These are phyloP conservation scores for Salmo trutta DNA, from an alignment of 2,797 vertebrate species.

Conservation along the genomic window DNA sequence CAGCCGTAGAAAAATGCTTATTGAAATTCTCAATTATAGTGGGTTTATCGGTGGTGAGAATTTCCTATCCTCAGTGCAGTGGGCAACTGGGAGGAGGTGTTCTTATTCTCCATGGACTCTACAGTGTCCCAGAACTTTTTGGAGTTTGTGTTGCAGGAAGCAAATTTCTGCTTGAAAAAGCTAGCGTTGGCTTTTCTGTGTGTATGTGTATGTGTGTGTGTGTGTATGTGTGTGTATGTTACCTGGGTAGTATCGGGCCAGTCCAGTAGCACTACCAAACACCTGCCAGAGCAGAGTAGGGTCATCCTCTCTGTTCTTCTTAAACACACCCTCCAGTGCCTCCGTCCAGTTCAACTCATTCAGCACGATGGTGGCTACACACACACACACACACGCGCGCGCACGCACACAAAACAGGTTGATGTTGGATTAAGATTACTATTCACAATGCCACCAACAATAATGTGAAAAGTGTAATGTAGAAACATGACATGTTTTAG, in stretches of 20 bases:
- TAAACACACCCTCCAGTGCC: slow-evolving; percentile 89
- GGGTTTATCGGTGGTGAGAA: too few relatives aligned
- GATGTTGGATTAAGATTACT: neutral
- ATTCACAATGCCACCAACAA: neutral
- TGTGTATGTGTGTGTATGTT: neutral
- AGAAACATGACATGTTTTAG: neutral
- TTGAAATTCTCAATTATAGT: too few relatives aligned
- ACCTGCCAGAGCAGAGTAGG: slow-evolving; percentile 94
- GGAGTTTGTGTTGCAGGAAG: too few relatives aligned
- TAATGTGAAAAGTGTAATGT: neutral
- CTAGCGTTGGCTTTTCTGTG: too few relatives aligned
- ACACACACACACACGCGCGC: neutral
- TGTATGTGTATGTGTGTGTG: neutral
- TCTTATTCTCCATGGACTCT: too few relatives aligned
- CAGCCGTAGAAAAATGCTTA: too few relatives aligned
- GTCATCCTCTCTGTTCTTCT: slow-evolving; percentile 90
- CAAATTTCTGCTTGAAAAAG: too few relatives aligned
- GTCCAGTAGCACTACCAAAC: slow-evolving; percentile 94
- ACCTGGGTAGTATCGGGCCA: slow-evolving; percentile 92
- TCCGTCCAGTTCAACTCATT: slow-evolving; percentile 97
- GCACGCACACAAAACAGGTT: neutral
- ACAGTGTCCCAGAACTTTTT: too few relatives aligned
- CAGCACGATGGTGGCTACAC: slow-evolving; percentile 88
- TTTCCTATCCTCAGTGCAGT: too few relatives aligned
- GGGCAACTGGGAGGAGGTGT: too few relatives aligned